Base-by-base conservation (phyloP, 2,113 vertebrate genomes). In the Morone chrysops region DNA sequence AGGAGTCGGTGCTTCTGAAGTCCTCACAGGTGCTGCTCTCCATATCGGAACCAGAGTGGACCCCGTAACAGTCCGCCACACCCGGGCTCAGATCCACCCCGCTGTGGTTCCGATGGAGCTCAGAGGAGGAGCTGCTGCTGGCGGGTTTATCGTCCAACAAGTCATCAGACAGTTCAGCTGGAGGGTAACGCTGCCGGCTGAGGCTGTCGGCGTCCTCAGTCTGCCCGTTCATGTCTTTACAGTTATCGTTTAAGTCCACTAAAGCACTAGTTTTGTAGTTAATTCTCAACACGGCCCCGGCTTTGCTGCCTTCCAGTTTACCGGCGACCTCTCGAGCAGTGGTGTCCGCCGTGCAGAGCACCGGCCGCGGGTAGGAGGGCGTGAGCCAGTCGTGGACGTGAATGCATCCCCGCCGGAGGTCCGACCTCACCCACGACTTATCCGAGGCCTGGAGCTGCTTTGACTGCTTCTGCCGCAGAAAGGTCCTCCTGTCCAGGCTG, bases 261-360 rank as follows among this genome's bases (percentile, higher is more conserved):
- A 68, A 40, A 36, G 84, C 62, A 18, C 83, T 3, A 8, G 78
- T 88, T 88, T 93, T 92, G 70, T 93, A 92, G 84, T 80, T 88
- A 63, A 97, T 91, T 89, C 93, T 94, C 71, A 96, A 54, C 65
- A 95, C 93, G 5, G 94, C 92, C 3, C 95, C 94, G 5, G 95
- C 93, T 84, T 94, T 95, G 87, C 93, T 93, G 13, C 92, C 95
- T 13, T 95, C 92, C 61, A 98, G 93, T n/a, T 94, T 95, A 6
- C 87, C 43, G 41, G 95, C 96, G 45, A 97, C 93, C 89, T 98
- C 95, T 0, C 85, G 87, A 0, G 97, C 96, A 1, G 95, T 95
- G 80, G 96, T 97, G 87, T 97, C 96, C 94, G 96, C 82, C 0
- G 95, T 97, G 93, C 97, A 97, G 18, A 97, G 95, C 89, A 98